A percentile compares a stretch with the other conserved stretches of the same genome.
Evolutionary conservation across 2,113 vertebrate genomes (phyloP).

Genomic region (Vulpes lagopus): DNA sequence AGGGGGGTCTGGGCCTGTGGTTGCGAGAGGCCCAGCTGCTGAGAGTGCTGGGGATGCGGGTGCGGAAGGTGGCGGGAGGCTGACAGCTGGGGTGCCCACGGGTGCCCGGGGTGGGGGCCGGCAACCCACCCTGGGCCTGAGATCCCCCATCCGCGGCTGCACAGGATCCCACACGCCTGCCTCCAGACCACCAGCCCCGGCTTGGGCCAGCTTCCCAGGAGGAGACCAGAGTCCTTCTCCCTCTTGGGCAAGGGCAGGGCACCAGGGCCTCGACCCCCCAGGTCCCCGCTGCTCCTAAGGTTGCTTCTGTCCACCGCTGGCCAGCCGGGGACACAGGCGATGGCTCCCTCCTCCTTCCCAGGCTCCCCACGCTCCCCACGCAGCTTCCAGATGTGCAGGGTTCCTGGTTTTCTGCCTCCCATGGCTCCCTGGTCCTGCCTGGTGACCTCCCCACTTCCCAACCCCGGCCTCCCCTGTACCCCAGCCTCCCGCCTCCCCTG

Average conservation of each 20-base stretch:
- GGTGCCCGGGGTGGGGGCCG: rapidly evolving
- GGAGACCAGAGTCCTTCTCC: not conserved
- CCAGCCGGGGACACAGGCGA: too few relatives aligned
- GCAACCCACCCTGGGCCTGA: not conserved
- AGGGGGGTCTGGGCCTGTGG: not conserved
- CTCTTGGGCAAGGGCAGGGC: not conserved
- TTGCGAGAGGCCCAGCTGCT: not conserved
- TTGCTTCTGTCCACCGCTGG: not conserved
- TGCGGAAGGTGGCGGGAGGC: too few relatives aligned
- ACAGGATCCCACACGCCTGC: not conserved
- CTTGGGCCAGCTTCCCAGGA: rapidly evolving
- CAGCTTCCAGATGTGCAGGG: not conserved
- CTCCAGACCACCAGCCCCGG: not conserved
- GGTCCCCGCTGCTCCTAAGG: not conserved
- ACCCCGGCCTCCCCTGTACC: too few relatives aligned
- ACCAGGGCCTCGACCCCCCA: not conserved
- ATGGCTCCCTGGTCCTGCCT: not conserved
- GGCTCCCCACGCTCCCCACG: rapidly evolving
- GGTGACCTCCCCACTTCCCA: too few relatives aligned
- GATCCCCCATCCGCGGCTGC: not conserved
- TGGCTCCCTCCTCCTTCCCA: not conserved
- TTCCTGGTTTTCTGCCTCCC: not conserved
- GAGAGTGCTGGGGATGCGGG: not conserved
- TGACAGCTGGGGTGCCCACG: rapidly evolving
- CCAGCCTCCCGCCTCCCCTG: not conserved